phyloP scores from a whole-genome alignment of 2,797 vertebrate genomes.

The Ctenopoma kingsleyae region DNA sequence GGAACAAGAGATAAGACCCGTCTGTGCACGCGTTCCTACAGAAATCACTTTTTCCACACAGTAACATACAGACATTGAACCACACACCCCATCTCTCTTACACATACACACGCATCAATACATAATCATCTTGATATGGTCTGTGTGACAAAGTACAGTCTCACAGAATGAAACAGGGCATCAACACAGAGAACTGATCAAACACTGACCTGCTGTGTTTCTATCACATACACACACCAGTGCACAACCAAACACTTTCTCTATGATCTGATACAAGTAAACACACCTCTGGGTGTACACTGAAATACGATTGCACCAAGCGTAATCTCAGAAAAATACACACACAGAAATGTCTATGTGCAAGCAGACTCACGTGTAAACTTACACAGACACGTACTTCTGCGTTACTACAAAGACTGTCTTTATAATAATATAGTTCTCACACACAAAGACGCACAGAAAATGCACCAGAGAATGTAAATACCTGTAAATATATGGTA shows the following conservation, averaged over 20 bases:
- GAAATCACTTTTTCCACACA: slow-evolving; percentile 21
- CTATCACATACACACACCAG: slow-evolving; percentile 30
- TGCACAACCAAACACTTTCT: slow-evolving; percentile 27
- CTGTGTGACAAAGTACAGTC: background rate
- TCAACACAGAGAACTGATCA: slow-evolving; percentile 15
- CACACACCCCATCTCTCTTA: background rate
- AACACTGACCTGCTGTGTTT: slow-evolving; percentile 18
- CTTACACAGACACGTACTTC: background rate
- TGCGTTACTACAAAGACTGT: background rate
- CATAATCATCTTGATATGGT: slow-evolving; percentile 17
- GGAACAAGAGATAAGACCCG: slow-evolving; percentile 37
- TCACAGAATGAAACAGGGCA: background rate
- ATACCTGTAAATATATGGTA: slow-evolving; percentile 18
- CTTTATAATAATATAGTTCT: background rate
- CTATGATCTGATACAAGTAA: slow-evolving; percentile 10
- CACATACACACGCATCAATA: background rate
- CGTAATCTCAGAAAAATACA: background rate
- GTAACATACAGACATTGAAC: background rate
- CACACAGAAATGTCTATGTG: background rate
- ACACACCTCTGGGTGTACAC: slow-evolving; percentile 18
- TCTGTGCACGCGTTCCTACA: slow-evolving; percentile 12
- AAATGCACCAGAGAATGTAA: background rate
- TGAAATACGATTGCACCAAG: background rate
- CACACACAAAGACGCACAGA: background rate
- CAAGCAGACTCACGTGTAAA: background rate